phyloP scores from a whole-genome alignment of 2,888 invertebrate species.

The Linyphia triangularis region DNA sequence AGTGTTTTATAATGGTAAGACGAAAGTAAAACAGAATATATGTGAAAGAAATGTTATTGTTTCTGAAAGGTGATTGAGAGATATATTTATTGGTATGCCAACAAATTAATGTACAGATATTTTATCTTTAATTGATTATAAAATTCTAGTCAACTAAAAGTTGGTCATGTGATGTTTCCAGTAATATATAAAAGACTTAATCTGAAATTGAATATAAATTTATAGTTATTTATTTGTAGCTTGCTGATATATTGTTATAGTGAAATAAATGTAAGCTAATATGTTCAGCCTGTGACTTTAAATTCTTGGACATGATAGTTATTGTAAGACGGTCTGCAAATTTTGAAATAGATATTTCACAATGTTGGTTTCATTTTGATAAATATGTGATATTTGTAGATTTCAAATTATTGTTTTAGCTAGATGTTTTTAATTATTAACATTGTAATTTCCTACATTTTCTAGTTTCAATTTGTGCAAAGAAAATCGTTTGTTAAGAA shows the following conservation, averaged over 20 bases:
- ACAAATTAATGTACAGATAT: slow-evolving; percentile 54
- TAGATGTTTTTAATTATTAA: background rate
- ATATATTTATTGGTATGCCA: slow-evolving; percentile 35
- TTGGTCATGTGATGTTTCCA: slow-evolving; percentile 37
- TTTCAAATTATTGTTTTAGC: background rate
- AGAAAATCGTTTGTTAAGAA: background rate
- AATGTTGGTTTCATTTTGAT: background rate
- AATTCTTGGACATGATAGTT: no score
- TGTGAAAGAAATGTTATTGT: slow-evolving; percentile 24
- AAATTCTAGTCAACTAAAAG: slow-evolving; percentile 62
- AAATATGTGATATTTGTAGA: background rate
- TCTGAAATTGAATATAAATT: background rate
- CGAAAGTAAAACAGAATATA: background rate
- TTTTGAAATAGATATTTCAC: background rate
- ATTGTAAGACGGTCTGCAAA: no score
- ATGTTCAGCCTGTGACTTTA: no score
- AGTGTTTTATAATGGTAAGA: slow-evolving; percentile 35
- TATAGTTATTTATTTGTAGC: background rate
- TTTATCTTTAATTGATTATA: slow-evolving; percentile 60
- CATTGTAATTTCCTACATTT: background rate
- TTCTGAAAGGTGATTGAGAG: slow-evolving; percentile 5
- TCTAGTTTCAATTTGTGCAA: background rate
- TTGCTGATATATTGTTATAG: background rate
- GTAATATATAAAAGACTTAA: background rate
- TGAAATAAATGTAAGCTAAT: no score